phyloP scores from a whole-genome alignment of 1,140 invertebrate genomes.

The Vanessa atalanta region DNA sequence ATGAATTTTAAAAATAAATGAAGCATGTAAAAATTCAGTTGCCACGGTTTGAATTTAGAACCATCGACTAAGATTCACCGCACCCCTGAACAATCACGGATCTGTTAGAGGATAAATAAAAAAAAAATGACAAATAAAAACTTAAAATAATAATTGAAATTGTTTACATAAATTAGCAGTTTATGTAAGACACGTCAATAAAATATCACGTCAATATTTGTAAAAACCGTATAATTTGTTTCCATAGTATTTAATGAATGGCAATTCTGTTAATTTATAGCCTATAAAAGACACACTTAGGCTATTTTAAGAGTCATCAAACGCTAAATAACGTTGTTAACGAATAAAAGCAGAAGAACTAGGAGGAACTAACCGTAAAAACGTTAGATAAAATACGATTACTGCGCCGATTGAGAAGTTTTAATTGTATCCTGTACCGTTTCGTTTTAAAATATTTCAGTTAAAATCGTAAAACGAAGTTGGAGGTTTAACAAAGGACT shows the following conservation, averaged over 20 bases:
- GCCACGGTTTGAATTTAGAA: too few species aligned
- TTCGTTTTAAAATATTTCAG: not conserved
- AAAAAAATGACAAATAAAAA: too few species aligned
- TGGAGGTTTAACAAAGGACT: too few species aligned
- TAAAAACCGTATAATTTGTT: not conserved
- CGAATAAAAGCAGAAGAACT: not conserved
- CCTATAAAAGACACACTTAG: slow-evolving; percentile 17
- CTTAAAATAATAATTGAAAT: too few species aligned
- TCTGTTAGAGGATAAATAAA: too few species aligned
- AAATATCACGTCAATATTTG: not conserved
- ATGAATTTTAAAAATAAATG: too few species aligned
- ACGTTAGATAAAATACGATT: not conserved
- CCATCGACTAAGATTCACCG: too few species aligned
- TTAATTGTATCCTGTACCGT: not conserved
- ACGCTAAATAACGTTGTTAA: not conserved
- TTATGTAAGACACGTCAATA: not conserved
- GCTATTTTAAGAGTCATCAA: slow-evolving; percentile 8
- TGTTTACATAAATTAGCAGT: too few species aligned
- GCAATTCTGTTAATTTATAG: not conserved
- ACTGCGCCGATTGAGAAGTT: not conserved
- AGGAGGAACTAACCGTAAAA: slow-evolving; percentile 4
- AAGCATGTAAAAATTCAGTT: too few species aligned
- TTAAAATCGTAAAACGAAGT: too few species aligned
- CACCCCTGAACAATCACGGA: too few species aligned
- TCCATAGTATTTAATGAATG: not conserved